Evolutionary conservation across 2,888 invertebrate species (phyloP).

Genomic region (Cancer borealis): DNA sequence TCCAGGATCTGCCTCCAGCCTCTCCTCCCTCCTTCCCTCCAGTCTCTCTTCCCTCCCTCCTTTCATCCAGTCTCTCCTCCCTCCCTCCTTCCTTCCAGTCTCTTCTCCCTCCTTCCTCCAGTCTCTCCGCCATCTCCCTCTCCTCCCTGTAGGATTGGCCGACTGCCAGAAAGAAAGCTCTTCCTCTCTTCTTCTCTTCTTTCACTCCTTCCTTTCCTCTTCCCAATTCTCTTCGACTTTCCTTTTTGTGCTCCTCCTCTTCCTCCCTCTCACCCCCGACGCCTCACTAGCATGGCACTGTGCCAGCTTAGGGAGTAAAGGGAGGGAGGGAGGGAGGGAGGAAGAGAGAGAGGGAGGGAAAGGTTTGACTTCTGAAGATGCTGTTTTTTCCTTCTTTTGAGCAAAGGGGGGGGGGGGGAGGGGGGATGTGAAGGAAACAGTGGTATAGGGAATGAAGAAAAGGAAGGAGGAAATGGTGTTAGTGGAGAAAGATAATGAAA

Average conservation of each 20-base stretch:
- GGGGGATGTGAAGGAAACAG: background rate
- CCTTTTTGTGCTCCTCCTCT: slow-evolving; percentile 18
- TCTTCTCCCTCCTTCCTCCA: background rate
- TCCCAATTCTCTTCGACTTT: slow-evolving; percentile 32
- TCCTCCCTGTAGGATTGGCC: background rate
- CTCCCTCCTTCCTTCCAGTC: background rate
- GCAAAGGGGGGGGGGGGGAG: background rate
- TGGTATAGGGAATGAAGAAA: background rate
- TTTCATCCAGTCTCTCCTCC: background rate
- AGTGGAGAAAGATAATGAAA: slow-evolving; percentile 22
- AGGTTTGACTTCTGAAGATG: slow-evolving; percentile 22
- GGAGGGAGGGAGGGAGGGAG: background rate
- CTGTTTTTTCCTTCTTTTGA: slow-evolving; percentile 17
- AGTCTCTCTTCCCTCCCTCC: background rate
- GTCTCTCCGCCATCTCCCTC: slow-evolving; percentile 22
- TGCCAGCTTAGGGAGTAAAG: slow-evolving; percentile 7
- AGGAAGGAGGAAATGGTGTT: background rate
- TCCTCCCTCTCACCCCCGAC: background rate
- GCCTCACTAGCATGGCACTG: background rate
- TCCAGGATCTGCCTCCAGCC: background rate
- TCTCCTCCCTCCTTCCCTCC: background rate
- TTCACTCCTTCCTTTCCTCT: slow-evolving; percentile 6
- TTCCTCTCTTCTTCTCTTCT: slow-evolving; percentile 3
- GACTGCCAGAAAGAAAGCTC: slow-evolving; percentile 1
- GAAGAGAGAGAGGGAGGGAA: slow-evolving; percentile 5